Evolutionary conservation across 2,113 vertebrate genomes (phyloP), one percentile per base, ranked within the genome.

Genomic region (Syrrhaptes paradoxus): DNA sequence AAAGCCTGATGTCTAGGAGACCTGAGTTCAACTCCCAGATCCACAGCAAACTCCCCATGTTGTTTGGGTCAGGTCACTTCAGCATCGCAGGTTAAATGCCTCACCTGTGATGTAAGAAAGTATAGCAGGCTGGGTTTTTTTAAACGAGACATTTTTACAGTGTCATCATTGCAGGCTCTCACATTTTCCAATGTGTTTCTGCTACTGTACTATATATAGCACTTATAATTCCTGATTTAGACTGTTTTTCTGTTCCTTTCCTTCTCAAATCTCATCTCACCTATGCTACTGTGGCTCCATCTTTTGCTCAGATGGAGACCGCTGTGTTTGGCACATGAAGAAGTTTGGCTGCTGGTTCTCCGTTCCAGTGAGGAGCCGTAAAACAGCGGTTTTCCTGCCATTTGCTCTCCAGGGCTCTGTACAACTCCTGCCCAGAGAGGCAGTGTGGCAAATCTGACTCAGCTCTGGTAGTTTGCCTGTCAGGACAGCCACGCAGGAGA

Each of bases 291-390:
- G 2, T 58, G 63, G 41, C 38, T 91, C 26, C 36, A 43, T 61
- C 49, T 93, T 79, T 94, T 88, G 63, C 85, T 90, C 54, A 79
- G 46, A 25, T 80, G 63, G 71, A 89, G 66, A 74, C 26, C 11
- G 13, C 36, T 46, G 10, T 81, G 62, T 87, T 67, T 73, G 58
- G 25, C 41, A 57, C 11, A 26, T 67, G 59, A 70, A 79, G 43
- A 68, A 65, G 61, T 59, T 25, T 67, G 28, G 22, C 62, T 34
- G 18, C 46, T 63, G 21, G 9, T 67, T 41, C 28, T 74, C 49
- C 54, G 9, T 65, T 45, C 17, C 25, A 79, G 38, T 24, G 22
- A 20, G 38, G 29, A 51, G 25, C 24, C 79, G 32, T 4, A 7
- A 21, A 88, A 36, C 9, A 13, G 11, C 5, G 7, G 1, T 3